These are phyloP conservation scores for Pachydiplax longipennis DNA, from an alignment of 2,888 invertebrate species.

Conservation along the genomic window DNA sequence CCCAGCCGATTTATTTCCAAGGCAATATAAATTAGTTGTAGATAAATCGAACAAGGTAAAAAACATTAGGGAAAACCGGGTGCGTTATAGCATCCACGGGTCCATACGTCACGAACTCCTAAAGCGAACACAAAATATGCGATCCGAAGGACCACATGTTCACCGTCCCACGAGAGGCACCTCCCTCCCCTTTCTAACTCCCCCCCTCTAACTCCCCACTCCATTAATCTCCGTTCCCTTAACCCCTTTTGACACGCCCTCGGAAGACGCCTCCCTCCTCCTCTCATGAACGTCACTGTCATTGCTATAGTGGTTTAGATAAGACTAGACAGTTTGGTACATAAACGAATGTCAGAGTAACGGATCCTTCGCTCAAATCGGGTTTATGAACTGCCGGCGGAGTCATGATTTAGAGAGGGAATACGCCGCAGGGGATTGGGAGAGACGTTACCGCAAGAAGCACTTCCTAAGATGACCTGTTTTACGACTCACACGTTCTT, in stretches of 20 bases:
- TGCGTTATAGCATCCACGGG: neutral
- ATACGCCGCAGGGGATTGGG: neutral
- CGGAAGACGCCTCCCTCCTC: neutral
- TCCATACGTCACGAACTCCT: neutral
- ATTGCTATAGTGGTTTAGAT: neutral
- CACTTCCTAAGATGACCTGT: too few species aligned
- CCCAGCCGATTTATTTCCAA: neutral
- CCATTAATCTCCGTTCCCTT: slow-evolving; percentile 40
- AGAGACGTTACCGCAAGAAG: neutral
- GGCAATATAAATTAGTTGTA: neutral
- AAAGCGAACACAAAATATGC: neutral
- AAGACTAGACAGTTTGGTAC: neutral
- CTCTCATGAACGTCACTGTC: neutral
- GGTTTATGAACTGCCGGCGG: neutral
- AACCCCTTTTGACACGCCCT: slow-evolving; percentile 31
- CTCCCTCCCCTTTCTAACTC: neutral
- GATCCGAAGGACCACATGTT: neutral
- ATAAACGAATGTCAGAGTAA: neutral
- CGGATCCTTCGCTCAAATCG: neutral
- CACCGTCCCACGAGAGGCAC: slow-evolving; percentile 22
- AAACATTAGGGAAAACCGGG: neutral
- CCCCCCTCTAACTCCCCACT: too few species aligned
- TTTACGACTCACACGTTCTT: too few species aligned
- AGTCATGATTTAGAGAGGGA: neutral
- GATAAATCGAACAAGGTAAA: neutral